Conservation (phyloP, 1,140 invertebrate genomes). For the Muscidifurax raptorellus region DNA sequence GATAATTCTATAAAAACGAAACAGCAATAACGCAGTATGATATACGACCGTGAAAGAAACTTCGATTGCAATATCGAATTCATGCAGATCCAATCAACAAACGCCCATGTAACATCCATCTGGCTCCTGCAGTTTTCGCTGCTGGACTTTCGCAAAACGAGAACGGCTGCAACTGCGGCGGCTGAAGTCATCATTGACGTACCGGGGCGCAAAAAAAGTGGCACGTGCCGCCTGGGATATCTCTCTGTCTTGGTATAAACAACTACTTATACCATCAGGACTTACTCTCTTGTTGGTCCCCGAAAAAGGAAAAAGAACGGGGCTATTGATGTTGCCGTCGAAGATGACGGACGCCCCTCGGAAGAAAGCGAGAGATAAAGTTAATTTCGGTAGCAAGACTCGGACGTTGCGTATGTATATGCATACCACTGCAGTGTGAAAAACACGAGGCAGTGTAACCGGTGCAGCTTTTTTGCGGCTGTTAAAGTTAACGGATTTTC, state of each 20-base stretch:
- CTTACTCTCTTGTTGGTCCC: background rate
- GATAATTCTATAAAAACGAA: too few relatives aligned
- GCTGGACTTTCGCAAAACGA: constrained; percentile 35
- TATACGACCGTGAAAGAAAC: too few relatives aligned
- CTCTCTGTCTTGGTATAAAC: background rate
- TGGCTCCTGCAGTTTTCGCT: background rate
- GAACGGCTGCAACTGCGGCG: background rate
- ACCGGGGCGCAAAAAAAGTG: constrained; percentile 24
- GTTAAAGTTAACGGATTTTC: constrained; percentile 28
- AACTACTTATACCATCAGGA: background rate
- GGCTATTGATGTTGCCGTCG: constrained; percentile 29
- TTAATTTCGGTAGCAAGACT: constrained; percentile 30
- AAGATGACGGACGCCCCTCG: background rate
- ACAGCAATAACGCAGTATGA: too few relatives aligned
- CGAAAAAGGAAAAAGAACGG: constrained; percentile 15
- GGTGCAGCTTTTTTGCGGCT: constrained; percentile 15
- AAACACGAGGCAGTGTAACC: background rate
- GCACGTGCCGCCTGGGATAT: constrained; percentile 23
- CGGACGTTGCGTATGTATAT: background rate
- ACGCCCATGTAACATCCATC: background rate
- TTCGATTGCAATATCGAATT: background rate
- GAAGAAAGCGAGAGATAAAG: constrained; percentile 40
- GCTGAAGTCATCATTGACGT: constrained; percentile 16
- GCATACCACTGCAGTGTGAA: background rate
- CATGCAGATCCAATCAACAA: background rate